Conservation (phyloP, 2,113 vertebrate genomes). For the Erythrocebus patas region DNA sequence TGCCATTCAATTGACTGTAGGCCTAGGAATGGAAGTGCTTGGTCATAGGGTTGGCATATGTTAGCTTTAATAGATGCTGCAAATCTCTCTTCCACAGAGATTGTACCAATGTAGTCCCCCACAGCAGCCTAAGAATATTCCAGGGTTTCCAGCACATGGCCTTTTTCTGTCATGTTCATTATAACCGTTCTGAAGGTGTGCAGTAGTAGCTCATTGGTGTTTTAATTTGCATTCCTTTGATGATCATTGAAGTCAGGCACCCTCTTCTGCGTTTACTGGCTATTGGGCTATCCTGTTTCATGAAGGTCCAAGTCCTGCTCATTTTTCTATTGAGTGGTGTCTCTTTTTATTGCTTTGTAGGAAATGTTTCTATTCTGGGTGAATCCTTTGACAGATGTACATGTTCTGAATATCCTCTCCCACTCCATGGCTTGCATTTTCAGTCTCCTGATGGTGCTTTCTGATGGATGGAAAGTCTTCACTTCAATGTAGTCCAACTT, state of each 20-base stretch:
- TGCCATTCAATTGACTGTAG: background rate
- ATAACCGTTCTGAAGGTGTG: background rate
- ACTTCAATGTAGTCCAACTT: background rate
- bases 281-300: fast-evolving
- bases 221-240: background rate
- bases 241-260: background rate
- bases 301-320: background rate
- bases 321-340: background rate
- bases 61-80: background rate
- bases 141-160: background rate
- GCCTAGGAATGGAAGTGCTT: background rate
- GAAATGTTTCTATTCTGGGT: background rate
- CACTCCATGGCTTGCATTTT: background rate
- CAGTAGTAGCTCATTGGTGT: background rate
- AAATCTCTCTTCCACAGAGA: background rate
- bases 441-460: background rate
- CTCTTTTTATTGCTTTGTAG: background rate
- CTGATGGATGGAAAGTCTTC: background rate
- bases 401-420: background rate
- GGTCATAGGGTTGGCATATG: background rate
- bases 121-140: background rate
- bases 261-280: background rate
- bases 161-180: background rate
- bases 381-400: background rate
- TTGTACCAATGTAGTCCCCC: background rate